Evolutionary conservation across 2,113 vertebrate genomes (phyloP).

Genomic region (Tupaia tana): DNA sequence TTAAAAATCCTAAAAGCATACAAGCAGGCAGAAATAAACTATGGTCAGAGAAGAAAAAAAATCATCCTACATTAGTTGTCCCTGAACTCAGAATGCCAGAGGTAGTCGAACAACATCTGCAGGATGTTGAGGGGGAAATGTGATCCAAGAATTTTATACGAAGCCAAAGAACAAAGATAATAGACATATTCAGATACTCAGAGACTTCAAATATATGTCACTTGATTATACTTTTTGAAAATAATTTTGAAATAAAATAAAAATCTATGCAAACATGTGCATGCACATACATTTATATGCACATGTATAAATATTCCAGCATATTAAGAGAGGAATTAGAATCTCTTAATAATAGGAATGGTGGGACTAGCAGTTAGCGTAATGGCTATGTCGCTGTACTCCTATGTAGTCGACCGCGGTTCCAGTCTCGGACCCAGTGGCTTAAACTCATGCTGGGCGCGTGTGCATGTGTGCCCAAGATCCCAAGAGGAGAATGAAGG

Average conservation of each 20-base stretch:
- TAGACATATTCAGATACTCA: background rate
- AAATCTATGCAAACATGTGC: background rate
- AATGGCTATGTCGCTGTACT: too few relatives aligned
- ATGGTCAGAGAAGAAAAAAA: background rate
- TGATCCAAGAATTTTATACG: background rate
- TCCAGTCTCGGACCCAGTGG: too few relatives aligned
- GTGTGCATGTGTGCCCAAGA: too few relatives aligned
- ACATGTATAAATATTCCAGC: background rate
- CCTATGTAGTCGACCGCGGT: too few relatives aligned
- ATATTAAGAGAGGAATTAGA: background rate
- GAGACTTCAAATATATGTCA: background rate
- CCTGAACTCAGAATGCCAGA: background rate
- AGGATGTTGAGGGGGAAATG: background rate
- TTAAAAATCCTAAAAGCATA: background rate
- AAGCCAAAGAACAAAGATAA: background rate
- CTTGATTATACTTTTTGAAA: background rate
- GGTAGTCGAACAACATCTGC: background rate
- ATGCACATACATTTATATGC: background rate
- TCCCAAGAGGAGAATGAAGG: too few relatives aligned
- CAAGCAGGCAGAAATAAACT: background rate
- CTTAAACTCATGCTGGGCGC: too few relatives aligned
- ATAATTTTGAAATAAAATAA: background rate
- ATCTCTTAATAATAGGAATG: constrained; percentile 3
- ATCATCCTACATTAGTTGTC: background rate
- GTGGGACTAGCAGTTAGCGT: background rate